phyloP scores from a whole-genome alignment of 1,140 invertebrate genomes.

The Ceratoteleas bidentatus region DNA sequence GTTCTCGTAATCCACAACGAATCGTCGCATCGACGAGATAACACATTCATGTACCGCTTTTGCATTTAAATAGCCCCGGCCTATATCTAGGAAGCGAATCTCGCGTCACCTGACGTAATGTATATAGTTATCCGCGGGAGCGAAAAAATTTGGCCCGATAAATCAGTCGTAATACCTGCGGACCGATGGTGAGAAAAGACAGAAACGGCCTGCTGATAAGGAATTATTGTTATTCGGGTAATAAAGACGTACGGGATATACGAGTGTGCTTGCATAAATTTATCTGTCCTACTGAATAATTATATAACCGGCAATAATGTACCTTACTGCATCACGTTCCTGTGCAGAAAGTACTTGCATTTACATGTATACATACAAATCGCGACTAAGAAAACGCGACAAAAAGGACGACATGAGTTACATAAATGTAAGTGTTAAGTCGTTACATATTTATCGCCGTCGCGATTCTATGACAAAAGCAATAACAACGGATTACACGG shows the following conservation, averaged over 20 bases:
- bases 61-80: slow-evolving; percentile 40
- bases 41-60: slow-evolving; percentile 23
- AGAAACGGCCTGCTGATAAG: slow-evolving; percentile 16
- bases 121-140: slow-evolving; percentile 22
- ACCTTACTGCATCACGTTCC: slow-evolving; percentile 20
- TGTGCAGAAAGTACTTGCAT: slow-evolving; percentile 31
- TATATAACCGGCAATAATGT: slow-evolving; percentile 33
- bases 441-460: not conserved
- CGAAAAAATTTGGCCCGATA: slow-evolving; percentile 23
- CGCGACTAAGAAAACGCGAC: slow-evolving; percentile 22
- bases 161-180: slow-evolving; percentile 29
- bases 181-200: slow-evolving; percentile 19
- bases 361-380: slow-evolving; percentile 27
- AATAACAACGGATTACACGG: too few species aligned
- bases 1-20: slow-evolving; percentile 12
- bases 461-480: too few species aligned
- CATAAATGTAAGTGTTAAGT: slow-evolving; percentile 39
- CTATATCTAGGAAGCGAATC: slow-evolving; percentile 36
- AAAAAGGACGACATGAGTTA: slow-evolving; percentile 35
- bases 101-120: slow-evolving; percentile 31
- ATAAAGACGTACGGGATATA: slow-evolving; percentile 27
- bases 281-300: slow-evolving; percentile 36
- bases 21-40: slow-evolving; percentile 10
- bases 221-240: slow-evolving; percentile 39
- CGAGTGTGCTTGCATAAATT: slow-evolving; percentile 24